Conservation (phyloP, 2,888 invertebrate genomes). For the Eudiplozoon nipponicum region DNA sequence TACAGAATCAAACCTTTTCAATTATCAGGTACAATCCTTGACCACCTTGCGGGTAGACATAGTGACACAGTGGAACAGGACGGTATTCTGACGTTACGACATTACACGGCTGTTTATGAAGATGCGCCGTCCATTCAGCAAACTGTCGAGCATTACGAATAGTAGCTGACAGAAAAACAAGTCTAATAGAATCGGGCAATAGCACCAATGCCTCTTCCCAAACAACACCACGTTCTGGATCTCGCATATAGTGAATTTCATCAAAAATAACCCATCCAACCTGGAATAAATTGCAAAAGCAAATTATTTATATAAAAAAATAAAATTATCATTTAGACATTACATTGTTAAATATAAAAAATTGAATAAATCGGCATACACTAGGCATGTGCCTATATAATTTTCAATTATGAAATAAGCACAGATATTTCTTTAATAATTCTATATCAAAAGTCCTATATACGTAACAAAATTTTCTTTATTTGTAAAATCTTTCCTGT, state of each 20-base stretch:
- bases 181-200: slow-evolving; percentile 76
- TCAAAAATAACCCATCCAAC: slow-evolving; percentile 99
- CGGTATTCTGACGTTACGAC: slow-evolving; percentile 92
- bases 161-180: slow-evolving; percentile 89
- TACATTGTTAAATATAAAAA: too few relatives aligned
- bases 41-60: slow-evolving; percentile 76
- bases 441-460: too few relatives aligned
- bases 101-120: slow-evolving; percentile 70
- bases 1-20: slow-evolving; percentile 43
- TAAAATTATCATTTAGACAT: too few relatives aligned
- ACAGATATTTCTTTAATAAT: too few relatives aligned
- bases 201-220: slow-evolving; percentile 97
- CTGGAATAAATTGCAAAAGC: too few relatives aligned
- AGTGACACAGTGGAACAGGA: slow-evolving; percentile 86
- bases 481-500: too few relatives aligned
- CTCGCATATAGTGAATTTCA: slow-evolving; percentile 98
- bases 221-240: slow-evolving; percentile 71
- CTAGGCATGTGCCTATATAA: too few relatives aligned
- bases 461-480: too few relatives aligned
- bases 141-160: slow-evolving; percentile 85
- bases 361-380: too few relatives aligned
- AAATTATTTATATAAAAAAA: too few relatives aligned
- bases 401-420: too few relatives aligned
- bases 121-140: slow-evolving; percentile 35
- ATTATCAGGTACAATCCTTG: slow-evolving; percentile 71